Base-by-base conservation (phyloP, 2,113 vertebrate species). In the Pyxicephalus adspersus region DNA sequence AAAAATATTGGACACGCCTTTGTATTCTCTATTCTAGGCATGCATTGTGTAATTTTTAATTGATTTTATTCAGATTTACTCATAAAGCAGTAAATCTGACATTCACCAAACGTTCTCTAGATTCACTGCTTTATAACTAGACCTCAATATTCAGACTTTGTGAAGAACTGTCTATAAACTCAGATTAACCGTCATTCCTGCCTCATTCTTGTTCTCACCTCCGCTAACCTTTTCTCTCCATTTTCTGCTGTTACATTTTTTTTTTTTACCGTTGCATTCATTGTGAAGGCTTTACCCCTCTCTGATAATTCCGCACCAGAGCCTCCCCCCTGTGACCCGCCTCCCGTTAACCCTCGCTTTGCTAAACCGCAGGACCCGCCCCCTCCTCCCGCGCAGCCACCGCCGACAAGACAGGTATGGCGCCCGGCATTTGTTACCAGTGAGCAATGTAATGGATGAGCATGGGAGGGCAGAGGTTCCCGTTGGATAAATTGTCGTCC, bases 381-480 rank as follows among this genome's bases (percentile, higher is more conserved):
- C 52, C 90, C 90, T 76, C 77, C 64, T 77, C 83, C 29, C 20
- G 29, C 63, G 3, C 89, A 90, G 85, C 88, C 92, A 87, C 88
- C 93, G 71, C 89, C 91, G 76, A 91, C 93, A 90, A 92, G 86
- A 85, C 95, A 98, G 97, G 96, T 99, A 97, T 88, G 93, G 84
- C 83, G 23, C 86, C 84, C 57, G 73, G 0, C 22, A n/a, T 64
- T 11, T 34, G 64, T 8, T 22, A 29, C 17, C 25, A 15, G 25
- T 29, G 51, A 71, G 66, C 26, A 26, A 20, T n/a, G 4, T 20
- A 6, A 4, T 22, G 38, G 57, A 22, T n/a, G 57, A 11, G 22
- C 20, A 9, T n/a, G 57, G 57, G 20, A 15, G 38, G 38, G 38
- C 38, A 45, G 38, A 45, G 38, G 11, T 45, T 45, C 3, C 31